phyloP scores from a whole-genome alignment of 2,113 vertebrate species.

The Pseudorectes ferrugineus region DNA sequence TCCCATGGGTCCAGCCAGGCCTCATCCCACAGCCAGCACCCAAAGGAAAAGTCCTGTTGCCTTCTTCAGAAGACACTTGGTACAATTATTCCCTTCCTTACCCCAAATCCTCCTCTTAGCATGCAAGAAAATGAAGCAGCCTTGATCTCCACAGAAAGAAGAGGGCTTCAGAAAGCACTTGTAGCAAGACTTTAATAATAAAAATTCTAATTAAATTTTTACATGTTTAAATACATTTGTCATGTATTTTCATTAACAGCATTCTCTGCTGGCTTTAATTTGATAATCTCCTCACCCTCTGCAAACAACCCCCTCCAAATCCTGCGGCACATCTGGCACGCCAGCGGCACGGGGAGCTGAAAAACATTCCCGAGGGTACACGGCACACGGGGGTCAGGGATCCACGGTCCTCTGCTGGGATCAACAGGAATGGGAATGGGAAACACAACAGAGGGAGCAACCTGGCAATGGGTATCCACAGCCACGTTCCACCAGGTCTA shows the following conservation, averaged over 20 bases:
- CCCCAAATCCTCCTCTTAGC: not conserved
- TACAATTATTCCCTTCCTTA: not conserved
- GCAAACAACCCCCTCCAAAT: not conserved
- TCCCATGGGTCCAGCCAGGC: not conserved
- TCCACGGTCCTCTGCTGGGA: fast-evolving
- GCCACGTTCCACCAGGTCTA: fast-evolving
- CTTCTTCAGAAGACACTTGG: not conserved
- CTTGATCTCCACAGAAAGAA: constrained; percentile 9
- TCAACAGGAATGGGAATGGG: fast-evolving
- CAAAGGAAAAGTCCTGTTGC: not conserved
- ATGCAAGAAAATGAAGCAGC: not conserved
- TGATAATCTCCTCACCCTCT: not conserved
- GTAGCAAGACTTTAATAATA: not conserved
- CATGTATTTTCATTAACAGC: constrained; percentile 27
- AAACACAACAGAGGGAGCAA: not conserved
- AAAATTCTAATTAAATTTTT: constrained; percentile 41
- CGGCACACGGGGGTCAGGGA: fast-evolving
- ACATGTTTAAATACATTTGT: constrained; percentile 25
- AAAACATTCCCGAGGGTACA: not conserved
- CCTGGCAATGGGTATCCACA: not conserved
- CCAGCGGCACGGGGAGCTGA: not conserved
- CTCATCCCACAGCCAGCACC: not conserved
- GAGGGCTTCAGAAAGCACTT: constrained; percentile 2
- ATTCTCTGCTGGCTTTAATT: not conserved
- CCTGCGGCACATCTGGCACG: not conserved